A percentile compares a stretch with the other conserved stretches of the same genome.
These are phyloP conservation scores for Conus canariensis DNA, from an alignment of 2,888 invertebrate genomes.

Conservation along the genomic window DNA sequence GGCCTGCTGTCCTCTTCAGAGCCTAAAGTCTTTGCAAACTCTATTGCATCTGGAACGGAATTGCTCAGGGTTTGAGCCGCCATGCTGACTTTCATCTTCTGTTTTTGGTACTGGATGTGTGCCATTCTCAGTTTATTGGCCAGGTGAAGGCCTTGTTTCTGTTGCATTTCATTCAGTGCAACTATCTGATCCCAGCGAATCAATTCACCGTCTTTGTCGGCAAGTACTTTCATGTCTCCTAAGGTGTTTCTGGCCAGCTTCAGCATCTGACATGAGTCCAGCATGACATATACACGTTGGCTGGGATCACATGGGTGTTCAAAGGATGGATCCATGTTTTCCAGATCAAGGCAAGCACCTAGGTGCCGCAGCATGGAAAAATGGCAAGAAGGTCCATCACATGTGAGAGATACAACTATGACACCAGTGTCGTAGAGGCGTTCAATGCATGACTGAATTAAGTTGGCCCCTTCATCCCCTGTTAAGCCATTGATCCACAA, in stretches of 20 bases:
- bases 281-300: background rate
- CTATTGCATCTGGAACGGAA: background rate
- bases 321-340: background rate
- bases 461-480: constrained; percentile 18
- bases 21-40: background rate
- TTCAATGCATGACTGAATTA: background rate
- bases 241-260: background rate
- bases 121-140: background rate
- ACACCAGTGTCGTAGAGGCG: constrained; percentile 13
- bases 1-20: background rate
- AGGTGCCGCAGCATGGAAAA: constrained; percentile 7
- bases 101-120: background rate
- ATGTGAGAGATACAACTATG: constrained; percentile 2
- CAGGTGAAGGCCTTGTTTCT: background rate
- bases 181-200: background rate
- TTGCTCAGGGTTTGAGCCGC: background rate
- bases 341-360: background rate
- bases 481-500: constrained; percentile 2
- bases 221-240: background rate
- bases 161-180: background rate
- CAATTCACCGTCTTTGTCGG: background rate
- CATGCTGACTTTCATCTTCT: background rate
- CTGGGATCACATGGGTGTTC: background rate
- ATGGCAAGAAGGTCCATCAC: constrained; percentile 34
- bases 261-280: background rate